phyloP scores from a whole-genome alignment of 2,888 invertebrate genomes.

The Zonitis immaculata region DNA sequence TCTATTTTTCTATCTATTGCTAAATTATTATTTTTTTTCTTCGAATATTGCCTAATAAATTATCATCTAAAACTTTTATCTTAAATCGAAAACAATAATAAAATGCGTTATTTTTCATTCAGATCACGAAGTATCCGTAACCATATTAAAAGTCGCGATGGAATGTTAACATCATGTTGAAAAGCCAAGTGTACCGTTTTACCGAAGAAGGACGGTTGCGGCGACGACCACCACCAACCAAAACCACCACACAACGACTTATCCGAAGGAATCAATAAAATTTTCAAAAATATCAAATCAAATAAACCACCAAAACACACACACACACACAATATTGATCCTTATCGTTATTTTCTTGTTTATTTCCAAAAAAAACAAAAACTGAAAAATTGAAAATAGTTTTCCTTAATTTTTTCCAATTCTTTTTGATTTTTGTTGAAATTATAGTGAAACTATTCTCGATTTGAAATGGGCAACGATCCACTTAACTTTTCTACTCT shows the following conservation, averaged over 20 bases:
- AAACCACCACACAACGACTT: neutral
- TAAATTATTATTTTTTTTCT: too few species aligned
- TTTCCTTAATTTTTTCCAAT: too few species aligned
- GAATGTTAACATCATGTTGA: constrained; percentile 36
- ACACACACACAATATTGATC: too few species aligned
- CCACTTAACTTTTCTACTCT: neutral
- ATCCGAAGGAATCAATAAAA: too few species aligned
- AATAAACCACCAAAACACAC: too few species aligned
- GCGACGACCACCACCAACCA: neutral
- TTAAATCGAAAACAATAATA: constrained; percentile 17
- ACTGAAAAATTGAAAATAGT: too few species aligned
- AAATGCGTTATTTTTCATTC: constrained; percentile 17
- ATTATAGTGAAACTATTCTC: neutral
- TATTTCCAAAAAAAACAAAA: too few species aligned
- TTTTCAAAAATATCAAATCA: too few species aligned
- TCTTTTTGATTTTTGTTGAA: neutral
- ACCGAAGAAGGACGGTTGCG: constrained; percentile 21
- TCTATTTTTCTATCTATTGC: neutral
- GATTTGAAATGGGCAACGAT: neutral
- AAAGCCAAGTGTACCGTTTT: constrained; percentile 32
- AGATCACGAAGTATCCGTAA: constrained; percentile 26
- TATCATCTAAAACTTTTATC: neutral
- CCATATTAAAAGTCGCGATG: constrained; percentile 39
- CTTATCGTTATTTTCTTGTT: too few species aligned
- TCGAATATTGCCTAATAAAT: too few species aligned